These are phyloP conservation scores for Dyspetes luteomarginatus DNA, from an alignment of 2,888 invertebrate species.

Conservation along the genomic window DNA sequence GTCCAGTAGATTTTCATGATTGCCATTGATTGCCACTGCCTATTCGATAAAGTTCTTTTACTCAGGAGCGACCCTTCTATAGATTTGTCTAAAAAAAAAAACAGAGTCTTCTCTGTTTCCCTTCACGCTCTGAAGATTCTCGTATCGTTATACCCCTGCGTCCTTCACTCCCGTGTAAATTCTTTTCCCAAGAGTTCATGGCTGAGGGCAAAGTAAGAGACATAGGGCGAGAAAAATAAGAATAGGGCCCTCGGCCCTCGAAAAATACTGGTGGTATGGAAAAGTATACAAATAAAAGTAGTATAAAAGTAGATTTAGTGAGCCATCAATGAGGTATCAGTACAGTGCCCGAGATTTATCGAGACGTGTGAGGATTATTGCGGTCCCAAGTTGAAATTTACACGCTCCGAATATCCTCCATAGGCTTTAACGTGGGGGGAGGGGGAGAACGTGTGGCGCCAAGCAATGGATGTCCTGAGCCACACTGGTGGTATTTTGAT, in stretches of 20 bases:
- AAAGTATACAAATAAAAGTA: too few species aligned
- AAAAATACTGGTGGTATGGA: conserved; percentile 62
- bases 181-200: conserved; percentile 40
- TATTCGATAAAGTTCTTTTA: too few species aligned
- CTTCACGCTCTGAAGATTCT: conserved; percentile 16
- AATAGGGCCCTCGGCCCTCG: conserved; percentile 15
- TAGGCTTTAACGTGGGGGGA: too few species aligned
- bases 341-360: neutral
- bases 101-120: conserved; percentile 51
- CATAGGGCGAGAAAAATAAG: conserved; percentile 13
- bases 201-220: conserved; percentile 8
- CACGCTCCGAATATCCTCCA: too few species aligned
- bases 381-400: too few species aligned
- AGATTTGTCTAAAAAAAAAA: conserved; percentile 70
- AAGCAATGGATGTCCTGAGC: too few species aligned
- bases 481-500: conserved; percentile 63
- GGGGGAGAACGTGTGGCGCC: too few species aligned
- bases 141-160: conserved; percentile 14
- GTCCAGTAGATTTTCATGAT: too few species aligned
- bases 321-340: neutral
- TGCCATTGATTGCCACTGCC: too few species aligned
- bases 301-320: neutral
- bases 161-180: conserved; percentile 10
- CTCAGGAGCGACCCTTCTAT: too few species aligned
- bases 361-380: conserved; percentile 33